Conservation (phyloP, 2,113 vertebrate species). For the Catagonus wagneri region DNA sequence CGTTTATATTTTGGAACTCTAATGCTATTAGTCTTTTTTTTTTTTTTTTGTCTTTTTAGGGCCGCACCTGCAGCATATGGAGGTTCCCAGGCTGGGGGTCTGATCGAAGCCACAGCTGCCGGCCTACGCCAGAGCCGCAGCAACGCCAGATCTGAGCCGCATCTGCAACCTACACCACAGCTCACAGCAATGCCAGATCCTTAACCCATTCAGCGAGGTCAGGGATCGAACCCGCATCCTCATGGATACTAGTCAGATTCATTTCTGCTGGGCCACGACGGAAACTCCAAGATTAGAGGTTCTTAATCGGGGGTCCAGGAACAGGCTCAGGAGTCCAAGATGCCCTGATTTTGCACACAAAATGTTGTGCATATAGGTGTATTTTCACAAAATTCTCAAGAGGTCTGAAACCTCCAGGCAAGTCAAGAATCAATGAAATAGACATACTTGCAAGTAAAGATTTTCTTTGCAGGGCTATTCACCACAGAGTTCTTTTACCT, state of each 20-base stretch:
- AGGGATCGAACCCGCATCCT: no score
- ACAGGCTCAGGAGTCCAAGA: background rate
- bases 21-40: background rate
- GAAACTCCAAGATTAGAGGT: background rate
- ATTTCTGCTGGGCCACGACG: no score
- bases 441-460: background rate
- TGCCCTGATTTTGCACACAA: background rate
- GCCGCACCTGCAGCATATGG: no score
- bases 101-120: no score
- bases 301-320: background rate
- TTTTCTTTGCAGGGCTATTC: background rate
- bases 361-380: background rate
- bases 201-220: no score
- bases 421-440: background rate
- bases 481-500: background rate
- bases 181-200: no score
- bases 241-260: no score
- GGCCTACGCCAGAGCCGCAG: no score
- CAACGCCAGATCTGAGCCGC: no score
- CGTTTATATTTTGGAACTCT: background rate
- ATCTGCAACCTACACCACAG: no score
- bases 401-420: background rate
- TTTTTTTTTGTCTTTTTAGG: no score
- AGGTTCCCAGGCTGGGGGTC: no score
- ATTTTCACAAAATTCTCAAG: constrained; percentile 1